phyloP scores from a whole-genome alignment of 2,888 invertebrate genomes.

The Bombylius discolor region DNA sequence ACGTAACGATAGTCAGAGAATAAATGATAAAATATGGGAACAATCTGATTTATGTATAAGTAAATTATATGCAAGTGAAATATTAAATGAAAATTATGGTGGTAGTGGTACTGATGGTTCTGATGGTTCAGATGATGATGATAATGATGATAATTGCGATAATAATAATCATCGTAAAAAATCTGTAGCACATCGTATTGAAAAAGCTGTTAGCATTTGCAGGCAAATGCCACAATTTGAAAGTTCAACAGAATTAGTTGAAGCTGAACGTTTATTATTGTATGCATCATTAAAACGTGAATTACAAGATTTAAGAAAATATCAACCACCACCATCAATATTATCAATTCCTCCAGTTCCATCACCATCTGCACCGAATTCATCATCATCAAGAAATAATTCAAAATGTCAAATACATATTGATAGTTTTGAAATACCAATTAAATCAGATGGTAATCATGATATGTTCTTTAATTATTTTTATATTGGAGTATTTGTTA shows the following conservation, averaged over 20 bases:
- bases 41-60: slow-evolving; percentile 2
- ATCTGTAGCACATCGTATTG: slow-evolving; percentile 30
- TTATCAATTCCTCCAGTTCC: neutral
- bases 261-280: slow-evolving; percentile 39
- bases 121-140: no score
- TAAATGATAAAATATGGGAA: slow-evolving; percentile 2
- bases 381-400: slow-evolving; percentile 1
- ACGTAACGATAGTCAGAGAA: neutral
- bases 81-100: neutral
- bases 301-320: slow-evolving; percentile 3
- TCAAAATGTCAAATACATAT: neutral
- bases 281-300: slow-evolving; percentile 27
- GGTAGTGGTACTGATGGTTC: no score
- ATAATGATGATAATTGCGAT: no score
- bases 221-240: slow-evolving; percentile 36
- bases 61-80: neutral
- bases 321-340: neutral
- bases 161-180: neutral
- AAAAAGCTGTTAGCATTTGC: slow-evolving; percentile 38
- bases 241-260: slow-evolving; percentile 39
- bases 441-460: slow-evolving; percentile 23
- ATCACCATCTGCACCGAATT: neutral
- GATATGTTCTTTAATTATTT: slow-evolving; percentile 34
- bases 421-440: slow-evolving; percentile 24
- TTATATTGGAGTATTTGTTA: slow-evolving; percentile 32